Conservation (phyloP, 2,113 vertebrate genomes). For the Steatornis caripensis region DNA sequence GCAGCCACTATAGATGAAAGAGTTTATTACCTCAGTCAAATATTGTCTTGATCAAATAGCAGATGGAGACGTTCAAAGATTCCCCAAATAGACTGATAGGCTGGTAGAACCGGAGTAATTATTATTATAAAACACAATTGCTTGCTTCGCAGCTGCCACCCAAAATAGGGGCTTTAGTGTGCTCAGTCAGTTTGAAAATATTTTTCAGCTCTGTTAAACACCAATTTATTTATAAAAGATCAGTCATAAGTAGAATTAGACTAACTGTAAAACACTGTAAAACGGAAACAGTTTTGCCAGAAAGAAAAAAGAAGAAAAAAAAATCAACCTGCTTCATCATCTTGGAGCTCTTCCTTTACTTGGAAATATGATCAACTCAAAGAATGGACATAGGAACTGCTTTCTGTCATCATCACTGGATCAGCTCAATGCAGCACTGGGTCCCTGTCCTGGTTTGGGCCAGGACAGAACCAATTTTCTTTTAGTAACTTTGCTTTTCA, state of each 20-base stretch:
- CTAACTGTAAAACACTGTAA: background rate
- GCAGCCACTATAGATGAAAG: background rate
- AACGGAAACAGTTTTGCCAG: background rate
- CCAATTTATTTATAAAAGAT: background rate
- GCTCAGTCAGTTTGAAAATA: background rate
- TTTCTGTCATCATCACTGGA: background rate
- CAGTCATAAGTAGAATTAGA: slow-evolving; percentile 4
- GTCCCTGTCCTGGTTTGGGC: too few species aligned
- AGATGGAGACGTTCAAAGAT: background rate
- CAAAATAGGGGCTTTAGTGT: background rate
- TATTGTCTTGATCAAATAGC: background rate
- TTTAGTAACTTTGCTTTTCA: too few species aligned
- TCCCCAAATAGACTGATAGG: background rate
- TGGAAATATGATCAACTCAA: background rate
- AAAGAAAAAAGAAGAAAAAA: background rate
- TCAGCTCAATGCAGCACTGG: background rate
- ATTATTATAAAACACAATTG: background rate
- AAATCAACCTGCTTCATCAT: background rate
- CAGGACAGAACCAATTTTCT: too few species aligned
- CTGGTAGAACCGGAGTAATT: background rate
- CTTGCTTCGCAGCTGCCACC: background rate
- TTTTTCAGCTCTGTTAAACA: background rate
- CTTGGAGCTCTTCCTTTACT: background rate
- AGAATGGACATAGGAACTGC: background rate
- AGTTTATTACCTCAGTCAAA: slow-evolving; percentile 3